Conservation (phyloP, 2,888 invertebrate species). For the Aphrophora alni region DNA sequence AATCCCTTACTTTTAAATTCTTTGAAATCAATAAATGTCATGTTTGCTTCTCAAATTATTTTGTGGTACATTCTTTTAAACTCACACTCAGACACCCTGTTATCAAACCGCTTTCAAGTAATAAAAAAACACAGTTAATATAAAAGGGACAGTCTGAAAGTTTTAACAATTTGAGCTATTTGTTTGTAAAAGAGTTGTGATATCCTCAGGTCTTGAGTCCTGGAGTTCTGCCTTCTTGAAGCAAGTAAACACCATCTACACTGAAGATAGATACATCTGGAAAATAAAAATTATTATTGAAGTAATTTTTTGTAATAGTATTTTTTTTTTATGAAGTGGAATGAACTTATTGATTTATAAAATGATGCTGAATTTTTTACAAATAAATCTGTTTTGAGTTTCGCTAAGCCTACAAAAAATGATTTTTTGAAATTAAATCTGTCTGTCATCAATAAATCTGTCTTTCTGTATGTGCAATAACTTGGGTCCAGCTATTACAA, state of each 20-base stretch:
- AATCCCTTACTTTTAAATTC: neutral
- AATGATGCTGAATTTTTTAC: too few relatives aligned
- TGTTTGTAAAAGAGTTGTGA: neutral
- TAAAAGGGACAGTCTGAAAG: neutral
- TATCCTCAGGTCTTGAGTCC: conserved; percentile 46
- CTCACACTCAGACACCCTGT: neutral
- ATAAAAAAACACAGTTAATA: neutral
- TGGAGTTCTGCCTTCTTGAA: conserved; percentile 73
- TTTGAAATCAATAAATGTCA: neutral
- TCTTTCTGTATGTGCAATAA: too few relatives aligned
- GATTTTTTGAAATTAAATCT: too few relatives aligned
- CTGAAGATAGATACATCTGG: conserved; percentile 95
- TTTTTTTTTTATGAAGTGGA: too few relatives aligned
- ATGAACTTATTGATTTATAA: too few relatives aligned
- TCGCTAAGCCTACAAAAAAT: too few relatives aligned
- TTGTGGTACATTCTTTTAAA: neutral
- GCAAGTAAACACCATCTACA: conserved; percentile 88
- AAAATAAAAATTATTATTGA: conserved; percentile 62
- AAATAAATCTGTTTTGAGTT: too few relatives aligned
- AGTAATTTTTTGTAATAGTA: too few relatives aligned
- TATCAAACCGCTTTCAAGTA: neutral
- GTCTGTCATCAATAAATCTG: too few relatives aligned
- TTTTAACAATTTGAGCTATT: conserved; percentile 37
- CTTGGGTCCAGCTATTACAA: too few relatives aligned
- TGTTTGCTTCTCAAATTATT: neutral